A percentile compares a stretch with the other conserved stretches of the same genome.
These are phyloP conservation scores for Platypus cylindrus DNA, from an alignment of 2,888 invertebrate genomes.

Conservation along the genomic window DNA sequence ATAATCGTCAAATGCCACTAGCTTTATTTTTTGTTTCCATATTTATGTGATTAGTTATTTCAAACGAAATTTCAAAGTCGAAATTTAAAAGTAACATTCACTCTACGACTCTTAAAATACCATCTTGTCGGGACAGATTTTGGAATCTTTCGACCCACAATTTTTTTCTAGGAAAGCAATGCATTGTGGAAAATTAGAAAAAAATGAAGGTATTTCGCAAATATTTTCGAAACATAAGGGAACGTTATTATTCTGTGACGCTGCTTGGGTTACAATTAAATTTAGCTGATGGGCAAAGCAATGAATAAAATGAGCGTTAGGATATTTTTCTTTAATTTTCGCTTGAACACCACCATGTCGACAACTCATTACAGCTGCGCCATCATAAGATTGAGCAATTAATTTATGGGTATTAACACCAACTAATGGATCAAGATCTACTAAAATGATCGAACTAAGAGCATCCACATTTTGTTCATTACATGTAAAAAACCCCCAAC, in stretches of 20 bases:
- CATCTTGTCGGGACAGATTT: constrained; percentile 6
- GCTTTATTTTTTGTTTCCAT: constrained; percentile 3
- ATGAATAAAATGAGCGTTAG: constrained; percentile 6
- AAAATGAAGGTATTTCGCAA: too few species aligned
- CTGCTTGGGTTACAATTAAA: too few species aligned
- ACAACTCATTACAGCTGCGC: constrained; percentile 8
- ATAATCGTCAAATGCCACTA: constrained; percentile 2
- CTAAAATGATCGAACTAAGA: constrained; percentile 4
- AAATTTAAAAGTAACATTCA: too few species aligned
- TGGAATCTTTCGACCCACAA: constrained; percentile 3
- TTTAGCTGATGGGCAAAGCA: constrained; percentile 8
- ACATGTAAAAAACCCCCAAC: constrained; percentile 21
- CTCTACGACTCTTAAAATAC: constrained; percentile 5
- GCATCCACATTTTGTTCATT: constrained; percentile 11
- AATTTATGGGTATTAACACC: constrained; percentile 6
- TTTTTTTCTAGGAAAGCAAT: constrained; percentile 4
- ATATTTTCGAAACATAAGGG: constrained; percentile 3
- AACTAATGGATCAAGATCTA: constrained; percentile 3
- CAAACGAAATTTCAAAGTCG: too few species aligned
- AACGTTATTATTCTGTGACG: constrained; percentile 4
- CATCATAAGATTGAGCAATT: constrained; percentile 11
- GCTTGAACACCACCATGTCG: constrained; percentile 7
- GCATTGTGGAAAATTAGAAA: constrained; percentile 5
- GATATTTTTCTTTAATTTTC: constrained; percentile 4
- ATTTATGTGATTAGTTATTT: constrained; percentile 2